These are phyloP conservation scores for Andrena bucephala DNA, from an alignment of 2,888 invertebrate species.

Conservation along the genomic window DNA sequence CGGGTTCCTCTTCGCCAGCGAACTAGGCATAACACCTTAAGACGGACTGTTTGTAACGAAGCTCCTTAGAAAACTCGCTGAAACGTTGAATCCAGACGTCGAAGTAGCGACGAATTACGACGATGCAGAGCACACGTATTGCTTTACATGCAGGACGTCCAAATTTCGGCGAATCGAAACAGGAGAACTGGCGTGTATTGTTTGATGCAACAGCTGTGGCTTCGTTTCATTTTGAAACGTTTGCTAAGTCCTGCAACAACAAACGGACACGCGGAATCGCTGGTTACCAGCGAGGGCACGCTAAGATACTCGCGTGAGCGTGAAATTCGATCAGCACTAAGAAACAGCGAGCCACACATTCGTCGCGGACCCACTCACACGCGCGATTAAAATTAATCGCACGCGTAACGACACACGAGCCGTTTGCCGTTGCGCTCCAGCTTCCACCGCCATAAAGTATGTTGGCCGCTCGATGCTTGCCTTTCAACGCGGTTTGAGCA, in stretches of 20 bases:
- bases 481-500: conserved; percentile 3
- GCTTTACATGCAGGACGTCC: neutral
- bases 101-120: conserved; percentile 26
- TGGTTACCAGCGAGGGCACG: neutral
- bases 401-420: conserved; percentile 22
- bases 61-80: neutral
- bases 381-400: conserved; percentile 40
- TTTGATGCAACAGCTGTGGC: too few species aligned
- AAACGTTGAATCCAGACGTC: neutral
- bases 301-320: conserved; percentile 16
- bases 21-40: neutral
- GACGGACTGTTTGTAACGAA: conserved; percentile 8
- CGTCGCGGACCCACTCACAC: conserved; percentile 16
- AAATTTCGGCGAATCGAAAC: too few species aligned
- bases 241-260: neutral
- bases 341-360: conserved; percentile 1
- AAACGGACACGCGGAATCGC: neutral
- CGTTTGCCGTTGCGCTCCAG: conserved; percentile 2
- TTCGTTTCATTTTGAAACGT: neutral
- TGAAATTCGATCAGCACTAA: conserved; percentile 23
- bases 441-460: conserved; percentile 2
- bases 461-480: neutral
- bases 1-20: too few species aligned
- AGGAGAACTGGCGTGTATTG: neutral
- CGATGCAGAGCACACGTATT: conserved; percentile 14